phyloP scores from a whole-genome alignment of 2,888 invertebrate species.

The Acronicta aceris region DNA sequence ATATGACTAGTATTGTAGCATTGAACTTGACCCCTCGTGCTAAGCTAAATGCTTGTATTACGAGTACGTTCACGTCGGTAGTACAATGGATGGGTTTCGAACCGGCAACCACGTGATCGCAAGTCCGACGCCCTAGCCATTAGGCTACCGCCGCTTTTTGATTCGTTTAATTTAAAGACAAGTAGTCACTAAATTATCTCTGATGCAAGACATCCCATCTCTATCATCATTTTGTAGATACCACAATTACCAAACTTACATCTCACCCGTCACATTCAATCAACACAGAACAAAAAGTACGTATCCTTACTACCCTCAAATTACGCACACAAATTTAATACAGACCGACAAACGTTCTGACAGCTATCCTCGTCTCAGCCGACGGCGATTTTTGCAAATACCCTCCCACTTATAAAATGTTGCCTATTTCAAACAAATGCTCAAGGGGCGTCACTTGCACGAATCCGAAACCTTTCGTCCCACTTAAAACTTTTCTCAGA shows the following conservation, averaged over 20 bases:
- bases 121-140: no score
- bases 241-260: conserved; percentile 6
- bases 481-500: conserved; percentile 56
- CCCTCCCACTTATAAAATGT: conserved; percentile 50
- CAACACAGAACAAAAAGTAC: conserved; percentile 41
- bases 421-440: conserved; percentile 51
- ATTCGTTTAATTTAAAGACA: no score
- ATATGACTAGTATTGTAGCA: no score
- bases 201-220: no score
- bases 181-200: no score
- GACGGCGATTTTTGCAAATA: conserved; percentile 48
- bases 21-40: no score
- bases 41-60: no score
- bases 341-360: conserved; percentile 43
- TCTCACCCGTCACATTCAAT: conserved; percentile 26
- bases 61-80: no score
- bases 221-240: no score
- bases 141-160: no score
- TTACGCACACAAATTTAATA: conserved; percentile 35
- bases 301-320: conserved; percentile 26
- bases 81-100: no score
- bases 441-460: conserved; percentile 53
- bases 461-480: conserved; percentile 46
- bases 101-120: no score
- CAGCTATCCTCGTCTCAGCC: conserved; percentile 39